These are phyloP conservation scores for Drosophila busckii DNA, from an alignment of 1,140 invertebrate species.

Conservation along the genomic window DNA sequence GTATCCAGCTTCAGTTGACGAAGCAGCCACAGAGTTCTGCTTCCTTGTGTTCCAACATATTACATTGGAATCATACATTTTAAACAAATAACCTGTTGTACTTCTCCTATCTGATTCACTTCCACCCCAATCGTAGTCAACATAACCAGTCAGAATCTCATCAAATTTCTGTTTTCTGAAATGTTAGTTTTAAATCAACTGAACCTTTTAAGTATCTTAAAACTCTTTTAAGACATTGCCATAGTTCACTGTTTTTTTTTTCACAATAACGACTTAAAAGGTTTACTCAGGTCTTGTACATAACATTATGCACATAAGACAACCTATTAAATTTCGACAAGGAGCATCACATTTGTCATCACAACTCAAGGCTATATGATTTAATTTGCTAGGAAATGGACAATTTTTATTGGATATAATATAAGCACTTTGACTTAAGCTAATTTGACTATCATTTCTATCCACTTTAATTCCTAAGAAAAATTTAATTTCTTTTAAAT, in stretches of 20 bases:
- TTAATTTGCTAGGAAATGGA: conserved; percentile 3
- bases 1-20: conserved; percentile 61
- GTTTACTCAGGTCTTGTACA: conserved; percentile 6
- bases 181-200: conserved; percentile 17
- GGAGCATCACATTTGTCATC: conserved; percentile 2
- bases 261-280: conserved; percentile 10
- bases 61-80: conserved; percentile 30
- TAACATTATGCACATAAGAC: conserved; percentile 30
- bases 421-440: no score
- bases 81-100: no score
- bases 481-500: neutral
- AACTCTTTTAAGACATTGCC: conserved; percentile 20
- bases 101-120: no score
- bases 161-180: no score
- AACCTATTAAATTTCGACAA: conserved; percentile 11
- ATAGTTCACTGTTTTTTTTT: conserved; percentile 18
- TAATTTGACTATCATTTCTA: no score
- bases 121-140: no score
- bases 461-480: neutral
- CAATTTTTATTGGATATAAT: no score
- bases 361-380: neutral
- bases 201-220: conserved; percentile 29
- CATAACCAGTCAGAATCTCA: no score
- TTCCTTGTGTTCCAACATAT: conserved; percentile 72
- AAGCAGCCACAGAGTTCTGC: conserved; percentile 52